Percentiles rank a stretch among this genome's conserved stretches.
phyloP scores from a whole-genome alignment of 2,113 vertebrate species.

The Zeus faber region DNA sequence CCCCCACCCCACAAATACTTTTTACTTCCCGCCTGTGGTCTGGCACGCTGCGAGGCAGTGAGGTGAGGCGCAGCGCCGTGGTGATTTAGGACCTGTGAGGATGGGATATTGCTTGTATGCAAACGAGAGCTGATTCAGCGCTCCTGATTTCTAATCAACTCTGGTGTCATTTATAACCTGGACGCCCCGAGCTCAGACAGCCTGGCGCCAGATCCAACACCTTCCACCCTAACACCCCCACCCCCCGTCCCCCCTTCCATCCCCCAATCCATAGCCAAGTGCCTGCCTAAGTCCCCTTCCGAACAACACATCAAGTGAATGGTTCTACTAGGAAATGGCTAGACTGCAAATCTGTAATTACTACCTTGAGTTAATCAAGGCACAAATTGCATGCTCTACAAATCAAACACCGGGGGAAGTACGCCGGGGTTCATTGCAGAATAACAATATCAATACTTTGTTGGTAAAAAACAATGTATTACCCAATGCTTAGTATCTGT shows the following conservation, averaged over 20 bases:
- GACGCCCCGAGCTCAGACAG: constrained; percentile 55
- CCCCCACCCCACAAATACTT: not conserved
- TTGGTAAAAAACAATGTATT: too few relatives aligned
- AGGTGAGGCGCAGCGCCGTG: constrained; percentile 5
- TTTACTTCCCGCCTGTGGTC: not conserved
- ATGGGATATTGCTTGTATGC: constrained; percentile 79
- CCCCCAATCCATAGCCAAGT: too few relatives aligned
- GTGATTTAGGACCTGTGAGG: constrained; percentile 67
- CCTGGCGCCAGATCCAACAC: constrained; percentile 33
- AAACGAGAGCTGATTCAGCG: constrained; percentile 80
- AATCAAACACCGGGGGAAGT: too few relatives aligned
- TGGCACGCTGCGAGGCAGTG: constrained; percentile 37
- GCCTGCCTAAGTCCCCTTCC: too few relatives aligned
- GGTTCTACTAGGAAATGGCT: not conserved
- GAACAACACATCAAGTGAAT: not conserved
- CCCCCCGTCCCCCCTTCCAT: not conserved
- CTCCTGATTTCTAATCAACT: constrained; percentile 74
- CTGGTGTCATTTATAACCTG: constrained; percentile 67
- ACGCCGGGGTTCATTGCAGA: too few relatives aligned
- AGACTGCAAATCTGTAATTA: constrained; percentile 1
- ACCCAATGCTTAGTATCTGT: too few relatives aligned
- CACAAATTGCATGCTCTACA: too few relatives aligned
- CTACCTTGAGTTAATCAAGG: not conserved
- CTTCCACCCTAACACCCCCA: not conserved
- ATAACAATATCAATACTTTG: too few relatives aligned